phyloP scores from a whole-genome alignment of 2,797 vertebrate genomes.

The Anolis apletophallus region DNA sequence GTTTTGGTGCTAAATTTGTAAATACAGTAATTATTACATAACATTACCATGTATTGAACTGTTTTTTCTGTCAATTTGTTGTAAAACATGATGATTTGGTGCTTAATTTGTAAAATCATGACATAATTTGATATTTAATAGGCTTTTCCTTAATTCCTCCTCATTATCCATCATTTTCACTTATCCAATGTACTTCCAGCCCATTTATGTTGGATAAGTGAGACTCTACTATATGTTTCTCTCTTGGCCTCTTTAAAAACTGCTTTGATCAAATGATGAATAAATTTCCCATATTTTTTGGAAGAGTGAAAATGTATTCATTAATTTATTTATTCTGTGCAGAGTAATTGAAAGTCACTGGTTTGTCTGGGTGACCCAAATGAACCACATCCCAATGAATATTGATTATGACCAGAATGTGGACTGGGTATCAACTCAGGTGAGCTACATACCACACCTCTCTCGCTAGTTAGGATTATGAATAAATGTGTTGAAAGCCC shows the following conservation, averaged over 20 bases:
- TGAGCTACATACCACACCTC: slow-evolving; percentile 48
- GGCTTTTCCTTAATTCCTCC: too few relatives aligned
- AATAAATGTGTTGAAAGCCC: not conserved
- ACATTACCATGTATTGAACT: too few relatives aligned
- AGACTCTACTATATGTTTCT: too few relatives aligned
- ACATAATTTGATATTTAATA: too few relatives aligned
- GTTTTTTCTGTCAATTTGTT: too few relatives aligned
- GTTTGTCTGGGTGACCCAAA: slow-evolving; percentile 81
- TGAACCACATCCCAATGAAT: slow-evolving; percentile 77
- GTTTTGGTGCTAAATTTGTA: too few relatives aligned
- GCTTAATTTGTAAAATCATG: too few relatives aligned
- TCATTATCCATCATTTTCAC: too few relatives aligned
- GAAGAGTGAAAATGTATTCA: not conserved
- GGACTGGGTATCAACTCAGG: slow-evolving; percentile 84
- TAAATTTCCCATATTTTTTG: slow-evolving; percentile 8
- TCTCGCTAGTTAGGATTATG: not conserved
- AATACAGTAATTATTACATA: too few relatives aligned
- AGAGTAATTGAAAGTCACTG: slow-evolving; percentile 79
- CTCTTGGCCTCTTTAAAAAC: not conserved
- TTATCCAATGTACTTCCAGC: too few relatives aligned
- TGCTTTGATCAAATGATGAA: fast-evolving
- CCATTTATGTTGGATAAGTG: too few relatives aligned
- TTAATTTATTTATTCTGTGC: slow-evolving; percentile 22
- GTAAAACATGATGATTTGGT: too few relatives aligned
- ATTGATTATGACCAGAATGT: slow-evolving; percentile 80